Evolutionary conservation across 2,888 invertebrate genomes (phyloP).

Genomic region (Aphidoletes aphidimyza): DNA sequence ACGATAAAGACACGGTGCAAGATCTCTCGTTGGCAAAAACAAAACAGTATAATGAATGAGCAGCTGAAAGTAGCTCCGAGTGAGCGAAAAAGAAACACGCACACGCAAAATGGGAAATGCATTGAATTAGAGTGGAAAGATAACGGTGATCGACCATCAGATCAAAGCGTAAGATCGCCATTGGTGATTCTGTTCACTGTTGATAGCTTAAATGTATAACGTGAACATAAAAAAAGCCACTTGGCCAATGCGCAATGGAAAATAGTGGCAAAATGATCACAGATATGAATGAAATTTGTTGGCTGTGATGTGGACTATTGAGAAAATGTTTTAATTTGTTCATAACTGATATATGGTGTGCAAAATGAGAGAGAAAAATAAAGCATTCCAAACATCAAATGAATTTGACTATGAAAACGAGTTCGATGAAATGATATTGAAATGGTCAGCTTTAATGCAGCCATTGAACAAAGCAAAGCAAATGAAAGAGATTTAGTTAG

Average conservation of each 20-base stretch:
- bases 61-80: not conserved
- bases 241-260: not conserved
- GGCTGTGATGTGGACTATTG: too few species aligned
- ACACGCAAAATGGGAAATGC: slow-evolving; percentile 38
- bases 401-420: slow-evolving; percentile 50
- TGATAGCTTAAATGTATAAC: not conserved
- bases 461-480: not conserved
- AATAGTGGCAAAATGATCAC: not conserved
- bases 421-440: not conserved
- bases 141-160: slow-evolving; percentile 41
- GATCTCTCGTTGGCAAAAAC: not conserved
- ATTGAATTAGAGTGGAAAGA: slow-evolving; percentile 52
- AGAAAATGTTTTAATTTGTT: too few species aligned
- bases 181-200: not conserved
- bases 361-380: not conserved
- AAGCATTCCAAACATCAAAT: not conserved
- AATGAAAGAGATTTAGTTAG: not conserved
- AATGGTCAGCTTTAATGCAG: not conserved
- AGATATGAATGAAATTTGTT: slow-evolving; percentile 17
- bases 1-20: not conserved
- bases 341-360: not conserved
- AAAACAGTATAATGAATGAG: not conserved
- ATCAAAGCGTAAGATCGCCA: not conserved
- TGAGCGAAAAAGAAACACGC: slow-evolving; percentile 11
- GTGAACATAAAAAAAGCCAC: not conserved